These are phyloP conservation scores for Macrotis lagotis DNA, from an alignment of 2,113 vertebrate genomes.

Conservation along the genomic window DNA sequence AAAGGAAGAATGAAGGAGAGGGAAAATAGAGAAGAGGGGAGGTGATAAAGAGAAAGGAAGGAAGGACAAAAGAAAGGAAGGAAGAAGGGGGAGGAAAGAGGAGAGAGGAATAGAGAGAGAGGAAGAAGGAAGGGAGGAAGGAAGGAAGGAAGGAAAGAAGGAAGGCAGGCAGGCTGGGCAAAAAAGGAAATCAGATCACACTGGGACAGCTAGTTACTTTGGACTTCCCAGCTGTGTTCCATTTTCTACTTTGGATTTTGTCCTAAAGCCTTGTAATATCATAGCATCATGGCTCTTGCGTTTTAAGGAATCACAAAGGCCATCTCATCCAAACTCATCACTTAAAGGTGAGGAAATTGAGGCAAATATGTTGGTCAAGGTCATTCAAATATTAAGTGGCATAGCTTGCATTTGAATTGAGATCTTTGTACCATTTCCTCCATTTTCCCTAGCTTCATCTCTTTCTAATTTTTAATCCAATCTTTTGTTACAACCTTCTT, in stretches of 20 bases:
- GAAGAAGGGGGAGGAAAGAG: too few species aligned
- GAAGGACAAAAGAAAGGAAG: background rate
- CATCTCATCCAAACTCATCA: background rate
- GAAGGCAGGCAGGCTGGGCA: too few species aligned
- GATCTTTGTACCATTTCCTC: too few species aligned
- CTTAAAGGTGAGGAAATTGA: background rate
- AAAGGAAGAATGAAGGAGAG: too few species aligned
- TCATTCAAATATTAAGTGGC: background rate
- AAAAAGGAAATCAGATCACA: background rate
- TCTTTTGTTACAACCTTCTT: background rate
- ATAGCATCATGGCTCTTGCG: background rate
- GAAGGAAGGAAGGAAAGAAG: background rate
- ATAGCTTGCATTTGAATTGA: background rate
- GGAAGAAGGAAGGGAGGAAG: too few species aligned
- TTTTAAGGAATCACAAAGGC: background rate
- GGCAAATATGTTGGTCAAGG: background rate
- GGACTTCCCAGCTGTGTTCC: background rate
- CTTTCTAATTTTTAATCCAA: background rate
- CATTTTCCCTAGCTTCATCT: background rate
- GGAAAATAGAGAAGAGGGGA: background rate
- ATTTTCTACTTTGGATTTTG: background rate
- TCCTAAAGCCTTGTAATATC: background rate
- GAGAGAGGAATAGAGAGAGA: accelerated
- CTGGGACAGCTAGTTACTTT: background rate
- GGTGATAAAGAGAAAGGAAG: too few species aligned